Base-by-base conservation (phyloP, 2,797 vertebrate species). In the Remorina albescens region DNA sequence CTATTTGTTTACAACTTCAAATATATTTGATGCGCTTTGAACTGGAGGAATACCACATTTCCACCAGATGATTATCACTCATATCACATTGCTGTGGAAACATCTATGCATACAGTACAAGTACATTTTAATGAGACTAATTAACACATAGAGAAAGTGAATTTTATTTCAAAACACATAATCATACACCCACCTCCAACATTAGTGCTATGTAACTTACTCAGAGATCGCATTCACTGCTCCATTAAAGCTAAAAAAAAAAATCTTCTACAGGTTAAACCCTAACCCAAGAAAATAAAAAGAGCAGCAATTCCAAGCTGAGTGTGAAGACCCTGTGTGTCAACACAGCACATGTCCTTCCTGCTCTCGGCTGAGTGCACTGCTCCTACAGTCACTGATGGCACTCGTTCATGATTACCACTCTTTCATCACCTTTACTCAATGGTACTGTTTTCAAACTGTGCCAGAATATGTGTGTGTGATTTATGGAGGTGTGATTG, bases 401-500 rank as follows among this genome's bases (percentile, higher is more conserved):
- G 68, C 50, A 47, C 64, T 63, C 28, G 28, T 71, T 75, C 68
- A 69, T 71, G 64, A 83, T 76, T 68, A 76, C 68, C 74, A 66
- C 56, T 64, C 77, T 84, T 88, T 88, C 83, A 87, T 82, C 75
- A 76, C 74, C 60, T 68, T 67, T 71, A 64, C 67, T 83, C 62
- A 41, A 23, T 41, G 19, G 39, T 71, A 59, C 60, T 65, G 64
- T 75, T 84, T 86, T 71, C 82, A 74, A 67, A 71, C 74, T 67
- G 66, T 78, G 81, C 62, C 57, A 69, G 71, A 61, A 68, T 80
- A 53, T 57, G 63, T 75, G 82, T 46, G 61, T 18, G 65, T 91
- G 90, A 92, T 92, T 91, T 92, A 92, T 91, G 84, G 86, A 85
- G 79, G 79, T 80, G 85, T 88, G 90, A 92, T 89, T 91, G 81